These are phyloP conservation scores for Serilophus lunatus DNA, from an alignment of 2,113 vertebrate genomes.

Conservation along the genomic window DNA sequence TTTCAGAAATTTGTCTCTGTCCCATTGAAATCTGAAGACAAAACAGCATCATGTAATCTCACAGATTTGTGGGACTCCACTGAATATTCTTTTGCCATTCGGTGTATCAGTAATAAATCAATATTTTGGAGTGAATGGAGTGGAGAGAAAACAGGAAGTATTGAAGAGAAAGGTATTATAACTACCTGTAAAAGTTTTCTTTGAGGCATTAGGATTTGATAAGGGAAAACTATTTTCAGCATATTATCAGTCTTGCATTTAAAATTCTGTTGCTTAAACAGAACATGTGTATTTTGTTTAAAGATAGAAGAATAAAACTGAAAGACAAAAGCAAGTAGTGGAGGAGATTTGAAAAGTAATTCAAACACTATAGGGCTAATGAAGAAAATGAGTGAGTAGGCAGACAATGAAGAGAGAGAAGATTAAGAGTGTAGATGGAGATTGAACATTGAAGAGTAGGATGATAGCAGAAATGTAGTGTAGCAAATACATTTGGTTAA, in stretches of 20 bases:
- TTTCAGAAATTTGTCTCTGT: constrained; percentile 23
- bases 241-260: not conserved
- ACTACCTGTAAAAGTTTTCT: not conserved
- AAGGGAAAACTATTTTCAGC: not conserved
- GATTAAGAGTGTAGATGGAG: not conserved
- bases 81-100: constrained; percentile 61
- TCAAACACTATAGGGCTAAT: not conserved
- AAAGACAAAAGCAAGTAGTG: not conserved
- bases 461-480: not conserved
- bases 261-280: not conserved
- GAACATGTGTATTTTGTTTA: not conserved
- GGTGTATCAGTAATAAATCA: constrained; percentile 15
- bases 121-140: constrained; percentile 77
- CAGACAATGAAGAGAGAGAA: not conserved
- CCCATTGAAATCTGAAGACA: not conserved
- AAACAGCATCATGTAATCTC: constrained; percentile 35
- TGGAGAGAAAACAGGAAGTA: constrained; percentile 20
- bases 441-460: not conserved
- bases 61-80: constrained; percentile 59
- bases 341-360: not conserved
- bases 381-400: not conserved
- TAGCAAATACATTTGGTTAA: not conserved
- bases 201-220: not conserved
- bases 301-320: not conserved
- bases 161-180: constrained; percentile 61